Base-by-base conservation (phyloP, 64 coral and sea anemone genomes). In the Trachythela sp. region DNA sequence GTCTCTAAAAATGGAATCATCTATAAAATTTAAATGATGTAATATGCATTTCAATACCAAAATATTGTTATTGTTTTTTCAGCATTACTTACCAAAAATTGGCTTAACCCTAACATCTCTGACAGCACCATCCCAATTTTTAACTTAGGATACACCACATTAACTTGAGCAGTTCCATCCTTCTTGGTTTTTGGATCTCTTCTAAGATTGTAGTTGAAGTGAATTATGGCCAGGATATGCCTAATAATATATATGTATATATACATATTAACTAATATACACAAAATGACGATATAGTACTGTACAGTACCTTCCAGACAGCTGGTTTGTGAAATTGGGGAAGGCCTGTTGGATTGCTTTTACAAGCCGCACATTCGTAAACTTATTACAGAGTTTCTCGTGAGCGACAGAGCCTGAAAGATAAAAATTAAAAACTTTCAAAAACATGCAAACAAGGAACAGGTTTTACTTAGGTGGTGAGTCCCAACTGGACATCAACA, bases 101-200 rank as follows among this genome's bases (percentile, higher is more conserved):
- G 39, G 90, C 30, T 91, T 38, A 15, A 91, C 84, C 84, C 90
- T 59, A 34, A 91, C 60, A 36, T 71, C 60, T 24, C 60, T 50
- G 58, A 91, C 90, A 48, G 84, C 86, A 18, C 8, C 84, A 48
- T 91, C 90, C 22, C 90, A 86, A 86, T 91, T 86, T 91, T 91
- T 26, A 86, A 91, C 56, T 91, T 91, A 13, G 90, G 90, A 41
- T 75, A 91, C 31, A 91, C 90, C 39, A 91, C 37, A 51, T 54
- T 72, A 24, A 91, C 48, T 50, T 91, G 90, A n/a, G 40, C 43
- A 39, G 54, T 76, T 33, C 90, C 90, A 91, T 91, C 39, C 18
- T 52, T 48, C 15, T 85, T 72, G 34, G 38, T 42, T 45, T 75
- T 68, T 22, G 60, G 54, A 70, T 91, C 90, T 34, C 90, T 36